Conservation (phyloP, 2,113 vertebrate genomes). For the Pantherophis guttatus region DNA sequence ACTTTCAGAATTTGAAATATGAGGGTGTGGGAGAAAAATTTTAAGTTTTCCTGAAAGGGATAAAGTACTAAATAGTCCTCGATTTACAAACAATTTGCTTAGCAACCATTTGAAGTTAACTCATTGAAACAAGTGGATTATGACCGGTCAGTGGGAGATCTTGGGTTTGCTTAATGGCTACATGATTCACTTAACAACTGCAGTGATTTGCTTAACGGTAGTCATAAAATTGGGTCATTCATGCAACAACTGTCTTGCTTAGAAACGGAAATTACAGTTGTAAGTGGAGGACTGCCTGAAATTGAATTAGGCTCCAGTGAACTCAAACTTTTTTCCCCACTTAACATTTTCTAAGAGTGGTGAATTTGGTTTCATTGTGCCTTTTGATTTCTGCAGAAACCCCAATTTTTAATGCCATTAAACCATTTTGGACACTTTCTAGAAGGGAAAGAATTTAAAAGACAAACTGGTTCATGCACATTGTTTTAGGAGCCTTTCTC, state of each 20-base stretch:
- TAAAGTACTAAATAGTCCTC: not conserved
- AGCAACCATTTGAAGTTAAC: no score
- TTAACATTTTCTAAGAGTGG: not conserved
- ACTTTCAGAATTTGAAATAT: not conserved
- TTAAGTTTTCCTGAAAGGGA: not conserved
- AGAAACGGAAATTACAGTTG: no score
- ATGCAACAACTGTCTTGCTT: no score
- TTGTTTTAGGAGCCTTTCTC: not conserved
- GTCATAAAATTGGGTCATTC: no score
- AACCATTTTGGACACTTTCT: not conserved
- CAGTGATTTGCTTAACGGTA: no score
- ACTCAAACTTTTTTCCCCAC: not conserved
- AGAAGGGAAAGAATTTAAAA: not conserved
- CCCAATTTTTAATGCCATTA: not conserved
- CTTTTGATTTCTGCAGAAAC: not conserved
- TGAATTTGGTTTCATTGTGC: not conserved
- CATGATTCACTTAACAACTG: no score
- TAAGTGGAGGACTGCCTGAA: no score
- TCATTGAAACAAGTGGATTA: no score
- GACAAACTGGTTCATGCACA: not conserved
- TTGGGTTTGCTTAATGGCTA: no score
- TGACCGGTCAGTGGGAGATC: no score
- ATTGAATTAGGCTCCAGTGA: not conserved
- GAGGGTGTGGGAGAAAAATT: not conserved
- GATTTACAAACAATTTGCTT: no score